Percentiles rank a stretch among this genome's conserved stretches.
Conservation (phyloP, 2,113 vertebrate species). For the Propithecus coquereli region DNA sequence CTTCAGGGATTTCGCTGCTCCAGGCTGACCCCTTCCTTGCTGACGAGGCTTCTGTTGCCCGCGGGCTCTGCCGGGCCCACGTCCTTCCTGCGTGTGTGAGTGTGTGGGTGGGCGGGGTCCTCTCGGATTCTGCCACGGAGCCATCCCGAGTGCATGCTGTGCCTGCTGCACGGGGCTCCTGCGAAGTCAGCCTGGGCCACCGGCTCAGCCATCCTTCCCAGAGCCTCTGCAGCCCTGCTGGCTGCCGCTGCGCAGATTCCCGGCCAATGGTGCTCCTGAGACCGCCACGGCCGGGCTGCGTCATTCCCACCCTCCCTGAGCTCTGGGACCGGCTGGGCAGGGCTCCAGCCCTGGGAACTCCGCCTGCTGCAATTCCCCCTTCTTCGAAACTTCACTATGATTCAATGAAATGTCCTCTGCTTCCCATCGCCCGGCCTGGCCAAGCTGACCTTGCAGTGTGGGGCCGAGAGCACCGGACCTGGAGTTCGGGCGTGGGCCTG, state of each 20-base stretch:
- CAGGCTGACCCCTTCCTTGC: constrained; percentile 24
- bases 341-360: constrained; percentile 68
- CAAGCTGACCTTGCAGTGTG: neutral
- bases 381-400: constrained; percentile 77
- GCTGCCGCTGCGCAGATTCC: constrained; percentile 57
- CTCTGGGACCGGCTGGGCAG: constrained; percentile 57
- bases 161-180: neutral
- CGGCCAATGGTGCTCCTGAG: constrained; percentile 66
- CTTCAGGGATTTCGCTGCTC: constrained; percentile 19
- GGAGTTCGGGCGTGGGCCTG: neutral
- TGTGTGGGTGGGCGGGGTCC: neutral
- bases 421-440: neutral
- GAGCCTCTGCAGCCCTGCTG: constrained; percentile 52
- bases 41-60: neutral
- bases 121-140: neutral
- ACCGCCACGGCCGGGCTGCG: constrained; percentile 52
- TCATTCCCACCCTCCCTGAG: constrained; percentile 64
- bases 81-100: neutral
- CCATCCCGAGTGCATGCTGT: neutral
- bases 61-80: neutral
- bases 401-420: constrained; percentile 75
- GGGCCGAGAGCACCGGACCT: neutral
- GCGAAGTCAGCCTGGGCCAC: neutral
- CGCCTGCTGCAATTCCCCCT: constrained; percentile 61
- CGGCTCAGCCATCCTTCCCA: constrained; percentile 12